These are phyloP conservation scores for Coenobita brevimanus DNA, from an alignment of 1,140 invertebrate genomes.

Conservation along the genomic window DNA sequence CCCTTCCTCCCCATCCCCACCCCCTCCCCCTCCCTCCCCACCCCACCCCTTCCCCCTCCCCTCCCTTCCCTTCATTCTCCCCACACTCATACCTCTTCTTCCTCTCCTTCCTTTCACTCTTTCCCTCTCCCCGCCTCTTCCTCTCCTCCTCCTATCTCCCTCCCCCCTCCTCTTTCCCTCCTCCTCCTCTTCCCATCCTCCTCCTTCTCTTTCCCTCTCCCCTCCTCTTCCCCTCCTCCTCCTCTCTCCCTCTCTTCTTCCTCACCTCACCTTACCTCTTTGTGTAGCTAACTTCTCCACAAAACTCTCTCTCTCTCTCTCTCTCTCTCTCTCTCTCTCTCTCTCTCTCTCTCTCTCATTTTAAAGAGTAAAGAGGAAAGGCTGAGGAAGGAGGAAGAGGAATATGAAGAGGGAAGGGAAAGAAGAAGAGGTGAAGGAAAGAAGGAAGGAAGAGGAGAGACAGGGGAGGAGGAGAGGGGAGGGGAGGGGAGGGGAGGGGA, in stretches of 20 bases:
- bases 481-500: no score
- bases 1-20: neutral
- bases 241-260: neutral
- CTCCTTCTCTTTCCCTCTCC: neutral
- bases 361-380: no score
- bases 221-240: neutral
- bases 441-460: no score
- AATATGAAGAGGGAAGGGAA: no score
- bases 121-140: neutral
- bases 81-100: neutral
- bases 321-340: no score
- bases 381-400: no score
- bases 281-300: no score
- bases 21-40: neutral
- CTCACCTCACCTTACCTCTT: no score
- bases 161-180: neutral
- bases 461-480: no score
- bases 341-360: no score
- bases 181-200: neutral
- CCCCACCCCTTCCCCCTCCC: neutral
- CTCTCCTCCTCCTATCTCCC: neutral
- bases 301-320: no score
- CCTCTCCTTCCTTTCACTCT: neutral
- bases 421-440: no score
- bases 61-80: neutral